These are phyloP conservation scores for Epinotia brunnichana DNA, from an alignment of 2,888 invertebrate species.

Conservation along the genomic window DNA sequence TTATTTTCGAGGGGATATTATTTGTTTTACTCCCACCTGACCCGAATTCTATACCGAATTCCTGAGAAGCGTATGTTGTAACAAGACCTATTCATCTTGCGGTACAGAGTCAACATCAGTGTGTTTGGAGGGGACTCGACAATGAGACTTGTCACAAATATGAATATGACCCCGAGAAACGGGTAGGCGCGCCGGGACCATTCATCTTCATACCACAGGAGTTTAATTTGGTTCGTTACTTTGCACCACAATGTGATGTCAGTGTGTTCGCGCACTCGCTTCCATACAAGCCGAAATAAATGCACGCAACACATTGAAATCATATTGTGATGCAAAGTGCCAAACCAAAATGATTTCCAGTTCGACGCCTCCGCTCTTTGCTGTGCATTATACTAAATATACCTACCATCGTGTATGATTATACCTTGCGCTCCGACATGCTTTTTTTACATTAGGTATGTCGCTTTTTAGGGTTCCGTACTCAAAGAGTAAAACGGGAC, in stretches of 20 bases:
- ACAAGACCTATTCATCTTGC: constrained; percentile 38
- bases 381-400: constrained; percentile 42
- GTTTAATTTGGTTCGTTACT: background rate
- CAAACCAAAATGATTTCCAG: constrained; percentile 27
- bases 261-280: background rate
- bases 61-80: constrained; percentile 27
- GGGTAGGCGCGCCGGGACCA: constrained; percentile 52
- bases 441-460: too few species aligned
- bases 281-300: background rate
- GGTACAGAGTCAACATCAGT: constrained; percentile 38
- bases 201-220: constrained; percentile 57
- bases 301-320: background rate
- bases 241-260: background rate
- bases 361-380: constrained; percentile 53
- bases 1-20: background rate
- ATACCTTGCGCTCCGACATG: constrained; percentile 26
- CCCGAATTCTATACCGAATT: constrained; percentile 22
- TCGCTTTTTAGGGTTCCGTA: too few species aligned
- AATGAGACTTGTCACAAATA: constrained; percentile 59
- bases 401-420: constrained; percentile 12
- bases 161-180: constrained; percentile 62
- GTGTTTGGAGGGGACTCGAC: constrained; percentile 51
- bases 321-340: background rate
- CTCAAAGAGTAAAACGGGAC: too few species aligned
- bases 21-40: background rate